These are phyloP conservation scores for Jacana jacana DNA, from an alignment of 2,113 vertebrate species.

Conservation along the genomic window DNA sequence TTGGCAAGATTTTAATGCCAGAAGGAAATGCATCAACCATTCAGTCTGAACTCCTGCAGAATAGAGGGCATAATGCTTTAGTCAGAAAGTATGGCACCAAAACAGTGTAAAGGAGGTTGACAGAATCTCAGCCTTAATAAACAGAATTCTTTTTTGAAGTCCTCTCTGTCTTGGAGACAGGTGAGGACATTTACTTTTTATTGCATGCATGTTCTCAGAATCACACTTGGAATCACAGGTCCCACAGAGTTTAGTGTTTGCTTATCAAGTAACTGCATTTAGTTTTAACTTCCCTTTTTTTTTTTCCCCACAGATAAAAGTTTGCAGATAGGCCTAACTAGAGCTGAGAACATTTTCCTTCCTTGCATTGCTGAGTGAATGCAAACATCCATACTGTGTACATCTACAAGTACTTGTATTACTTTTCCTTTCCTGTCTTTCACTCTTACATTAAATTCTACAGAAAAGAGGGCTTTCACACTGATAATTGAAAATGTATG, in stretches of 20 bases:
- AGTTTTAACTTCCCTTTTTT: neutral
- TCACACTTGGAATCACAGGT: neutral
- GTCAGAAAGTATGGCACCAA: neutral
- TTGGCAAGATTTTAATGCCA: neutral
- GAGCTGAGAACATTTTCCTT: neutral
- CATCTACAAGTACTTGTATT: neutral
- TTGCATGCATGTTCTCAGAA: neutral
- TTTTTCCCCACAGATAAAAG: neutral
- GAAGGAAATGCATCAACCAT: neutral
- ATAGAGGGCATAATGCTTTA: neutral
- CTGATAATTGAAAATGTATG: neutral
- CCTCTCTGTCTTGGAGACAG: neutral
- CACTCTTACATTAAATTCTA: neutral
- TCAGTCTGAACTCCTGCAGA: neutral
- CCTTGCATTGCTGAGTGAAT: neutral
- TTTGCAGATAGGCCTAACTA: neutral
- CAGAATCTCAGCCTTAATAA: neutral
- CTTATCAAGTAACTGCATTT: neutral
- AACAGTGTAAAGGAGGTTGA: fast-evolving
- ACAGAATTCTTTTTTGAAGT: neutral
- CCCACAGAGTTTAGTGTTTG: neutral
- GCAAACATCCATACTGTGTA: neutral
- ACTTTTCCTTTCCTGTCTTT: neutral
- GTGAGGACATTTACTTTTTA: neutral
- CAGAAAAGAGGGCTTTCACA: neutral